Conservation (phyloP, 2,113 vertebrate genomes). For the Tursiops truncatus region DNA sequence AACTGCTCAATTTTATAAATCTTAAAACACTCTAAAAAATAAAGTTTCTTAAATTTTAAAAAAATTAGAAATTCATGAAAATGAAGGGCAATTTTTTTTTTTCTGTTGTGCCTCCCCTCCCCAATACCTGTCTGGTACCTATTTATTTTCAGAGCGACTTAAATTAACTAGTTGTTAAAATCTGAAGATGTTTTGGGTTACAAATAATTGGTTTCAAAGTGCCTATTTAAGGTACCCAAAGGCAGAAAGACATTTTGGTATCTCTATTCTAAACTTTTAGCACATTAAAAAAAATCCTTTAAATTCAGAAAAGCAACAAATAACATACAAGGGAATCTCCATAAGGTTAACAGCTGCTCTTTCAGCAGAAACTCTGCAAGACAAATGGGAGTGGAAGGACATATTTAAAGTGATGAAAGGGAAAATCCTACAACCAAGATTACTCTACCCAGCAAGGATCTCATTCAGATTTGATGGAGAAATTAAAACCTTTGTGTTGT, state of each 20-base stretch:
- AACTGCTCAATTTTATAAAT: not conserved
- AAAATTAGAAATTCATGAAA: not conserved
- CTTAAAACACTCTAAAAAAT: not conserved
- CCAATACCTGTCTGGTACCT: not conserved
- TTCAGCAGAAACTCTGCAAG: too few relatives aligned
- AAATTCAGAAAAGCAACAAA: not conserved
- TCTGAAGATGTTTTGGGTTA: not conserved
- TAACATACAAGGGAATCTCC: too few relatives aligned
- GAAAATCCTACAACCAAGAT: too few relatives aligned
- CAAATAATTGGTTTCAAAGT: not conserved
- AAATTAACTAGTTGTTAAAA: not conserved
- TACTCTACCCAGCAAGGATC: too few relatives aligned
- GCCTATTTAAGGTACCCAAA: not conserved
- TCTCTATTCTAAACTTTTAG: not conserved
- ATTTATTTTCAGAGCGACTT: not conserved
- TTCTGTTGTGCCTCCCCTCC: not conserved
- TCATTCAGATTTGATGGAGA: too few relatives aligned
- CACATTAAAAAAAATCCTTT: not conserved
- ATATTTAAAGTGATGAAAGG: too few relatives aligned
- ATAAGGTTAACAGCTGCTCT: too few relatives aligned
- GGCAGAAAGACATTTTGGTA: conserved; percentile 21
- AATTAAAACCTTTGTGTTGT: not conserved
- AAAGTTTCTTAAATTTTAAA: not conserved
- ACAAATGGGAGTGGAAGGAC: too few relatives aligned
- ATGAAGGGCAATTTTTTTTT: not conserved